Percentiles rank a stretch among this genome's conserved stretches.
Evolutionary conservation across 2,113 vertebrate genomes (phyloP).

Genomic region (Thomomys bottae): DNA sequence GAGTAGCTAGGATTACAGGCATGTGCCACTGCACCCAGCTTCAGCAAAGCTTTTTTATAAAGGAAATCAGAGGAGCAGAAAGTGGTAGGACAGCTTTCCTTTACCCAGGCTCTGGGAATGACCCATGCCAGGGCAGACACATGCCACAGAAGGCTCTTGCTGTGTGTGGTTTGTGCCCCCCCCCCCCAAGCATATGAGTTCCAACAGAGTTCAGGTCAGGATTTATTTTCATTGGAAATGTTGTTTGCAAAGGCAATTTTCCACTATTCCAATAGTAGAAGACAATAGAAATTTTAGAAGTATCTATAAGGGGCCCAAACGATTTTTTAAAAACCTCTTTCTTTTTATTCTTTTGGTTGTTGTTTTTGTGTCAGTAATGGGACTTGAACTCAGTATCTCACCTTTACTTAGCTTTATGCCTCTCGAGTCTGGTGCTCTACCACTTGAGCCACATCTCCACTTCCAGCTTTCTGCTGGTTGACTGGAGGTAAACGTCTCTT

Average conservation of each 20-base stretch:
- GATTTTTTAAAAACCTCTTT: neutral
- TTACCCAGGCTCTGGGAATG: neutral
- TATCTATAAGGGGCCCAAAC: neutral
- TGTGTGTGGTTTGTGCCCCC: too few relatives aligned
- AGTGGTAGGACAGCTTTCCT: neutral
- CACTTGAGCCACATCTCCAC: too few relatives aligned
- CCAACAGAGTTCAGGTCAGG: neutral
- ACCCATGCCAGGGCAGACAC: neutral
- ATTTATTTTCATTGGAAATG: neutral
- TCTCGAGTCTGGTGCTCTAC: too few relatives aligned
- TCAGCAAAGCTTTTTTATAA: neutral
- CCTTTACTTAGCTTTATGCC: too few relatives aligned
- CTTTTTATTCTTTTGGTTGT: neutral
- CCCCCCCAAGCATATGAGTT: too few relatives aligned
- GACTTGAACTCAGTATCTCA: too few relatives aligned
- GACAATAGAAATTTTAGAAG: neutral
- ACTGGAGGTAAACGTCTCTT: too few relatives aligned
- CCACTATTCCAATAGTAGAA: constrained; percentile 6
- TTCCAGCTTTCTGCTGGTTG: too few relatives aligned
- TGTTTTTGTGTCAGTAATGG: too few relatives aligned
- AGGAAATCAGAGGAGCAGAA: neutral
- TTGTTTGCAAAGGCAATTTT: neutral
- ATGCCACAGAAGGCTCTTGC: neutral
- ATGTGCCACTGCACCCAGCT: too few relatives aligned
- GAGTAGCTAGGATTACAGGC: too few relatives aligned